Evolutionary conservation across 2,797 vertebrate genomes (phyloP), one percentile per base, ranked within the genome.

Genomic region (Schizothorax lantsangensis): DNA sequence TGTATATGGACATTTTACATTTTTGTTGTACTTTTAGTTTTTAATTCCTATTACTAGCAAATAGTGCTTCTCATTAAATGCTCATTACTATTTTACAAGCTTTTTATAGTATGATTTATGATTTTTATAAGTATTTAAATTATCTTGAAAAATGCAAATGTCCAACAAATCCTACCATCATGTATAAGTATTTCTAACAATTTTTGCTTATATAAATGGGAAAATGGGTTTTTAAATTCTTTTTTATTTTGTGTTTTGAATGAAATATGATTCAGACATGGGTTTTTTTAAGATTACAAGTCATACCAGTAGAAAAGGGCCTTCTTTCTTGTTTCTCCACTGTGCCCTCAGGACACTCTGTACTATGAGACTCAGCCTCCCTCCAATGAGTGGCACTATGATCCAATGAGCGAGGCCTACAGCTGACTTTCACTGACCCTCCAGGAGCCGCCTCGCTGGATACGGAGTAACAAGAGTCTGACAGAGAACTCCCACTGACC

Each of bases 381-480:
- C 93, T 88, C 95, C 96, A 95, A 81, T 94, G 90, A 90, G 91
- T 92, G 84, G 94, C 93, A 86, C 93, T 92, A 83, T 94, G 95
- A 80, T 96, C 95, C 2, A 90, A 83, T 5, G 94, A 93, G 6
- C 86, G 89, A 4, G 95, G 93, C 72, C 93, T 91, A 62, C 85
- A 86, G 54, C 83, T 84, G 52, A 86, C 87, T 88, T 89, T 90
- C 36, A 54, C 87, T 62, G 87, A 79, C 72, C 92, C 91, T 17
- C 79, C 91, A 0, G 89, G 89, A 40, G 94, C 91, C 0, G 91
- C 94, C 17, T 97, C 96, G 47, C 96, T 97, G 90, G 95, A 95
- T 87, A 97, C 95, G 0, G 96, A 97, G 92, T 95, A 95, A 90
- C 95, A 95, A 3, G 97, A 97, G 92, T 96, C 95, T 0, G 96